Base-by-base conservation (phyloP, 2,113 vertebrate species). In the Centropus unirufus region DNA sequence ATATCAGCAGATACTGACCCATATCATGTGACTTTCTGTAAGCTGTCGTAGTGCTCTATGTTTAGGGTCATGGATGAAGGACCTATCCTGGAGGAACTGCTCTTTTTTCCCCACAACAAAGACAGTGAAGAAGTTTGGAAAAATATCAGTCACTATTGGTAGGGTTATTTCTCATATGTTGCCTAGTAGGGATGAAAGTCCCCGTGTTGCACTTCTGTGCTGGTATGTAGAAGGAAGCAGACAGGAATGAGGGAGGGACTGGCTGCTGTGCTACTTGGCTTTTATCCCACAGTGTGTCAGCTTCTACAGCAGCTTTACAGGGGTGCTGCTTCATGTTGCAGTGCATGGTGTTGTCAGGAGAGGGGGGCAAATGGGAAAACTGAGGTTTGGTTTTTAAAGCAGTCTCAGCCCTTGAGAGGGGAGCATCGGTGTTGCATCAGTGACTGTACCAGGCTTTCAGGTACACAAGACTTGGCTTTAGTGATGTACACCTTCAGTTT, bases 211-310 rank as follows among this genome's bases (percentile, higher is more conserved):
- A 2, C 20, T 75, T 64, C 49, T 40, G 18, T 44, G 44, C 14
- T 58, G 46, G 22, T 21, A 3, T 11, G 40, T n/a, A 34, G 36
- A 64, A 68, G 17, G 72, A 26, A 83, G 36, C 46, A 47, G 72
- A 59, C 21, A 44, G 49, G 34, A 2, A 4, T 14, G 29, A 68
- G 16, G 5, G 2, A 12, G 7, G 5, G 7, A 14, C 40, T 1
- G 3, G 30, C 18, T 17, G 3, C 51, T 59, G 34, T 32, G 19
- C 24, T n/a, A 27, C 24, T 6, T 17, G 26, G 22, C 20, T 89
- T 72, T 82, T 42, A 18, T 34, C 30, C 39, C 0, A 0, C 11
- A 1, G 34, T 26, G 19, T 14, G 11, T 36, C 58, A 62, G 46
- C 26, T 47, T 76, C 34, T 80, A 36, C 72, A 36, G 29, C 1